Evolutionary conservation across 2,113 vertebrate species (phyloP), one percentile per base, ranked within the genome.

Genomic region (Nanger granti): DNA sequence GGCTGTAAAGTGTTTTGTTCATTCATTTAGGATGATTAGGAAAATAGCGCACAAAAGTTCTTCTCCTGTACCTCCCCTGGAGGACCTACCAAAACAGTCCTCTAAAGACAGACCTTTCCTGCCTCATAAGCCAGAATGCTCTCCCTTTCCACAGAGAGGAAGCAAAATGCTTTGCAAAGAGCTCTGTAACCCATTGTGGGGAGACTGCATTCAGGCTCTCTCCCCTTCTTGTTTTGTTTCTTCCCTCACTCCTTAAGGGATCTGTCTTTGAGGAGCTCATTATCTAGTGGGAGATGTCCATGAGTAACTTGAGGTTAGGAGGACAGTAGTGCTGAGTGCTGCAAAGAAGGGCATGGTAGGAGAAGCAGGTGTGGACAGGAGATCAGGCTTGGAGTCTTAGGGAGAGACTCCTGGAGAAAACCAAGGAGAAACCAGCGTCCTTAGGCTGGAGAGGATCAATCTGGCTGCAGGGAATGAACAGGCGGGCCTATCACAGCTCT

Each of bases 121-220:
- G 87, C 4, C 37, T 69, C 41, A 2, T 1, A 7, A 31, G 12
- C 92, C 60, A 89, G 55, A 26, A 94, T 5, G 29, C 28, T 93
- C 52, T 37, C 92, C 47, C 29, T 28, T 54, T 80, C 11, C 0
- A 13, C 1, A 10, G 18, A n/a, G 17, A 91, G 87, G 9, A 12
- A 92, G 41, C 22, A 37, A 44, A n/a, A 2, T 4, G 7, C 1
- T 0, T 0, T 1, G 7, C 52, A 8, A 13, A 87, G n/a, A 89
- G 26, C 76, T 31, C 13, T 10, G 29, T 7, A 26, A 76, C 6
- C 5, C 34, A 7, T 8, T 7, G 41, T 62, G 1, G 3, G n/a
- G 91, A 34, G 3, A 41, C 31, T 0, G 0, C 1, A n/a, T 10
- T 4, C 37, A 55, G 9, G 24, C 20, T 91, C 49, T 62, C 29